Evolutionary conservation across 2,888 invertebrate species (phyloP).

Genomic region (Diachrysia chrysitis): DNA sequence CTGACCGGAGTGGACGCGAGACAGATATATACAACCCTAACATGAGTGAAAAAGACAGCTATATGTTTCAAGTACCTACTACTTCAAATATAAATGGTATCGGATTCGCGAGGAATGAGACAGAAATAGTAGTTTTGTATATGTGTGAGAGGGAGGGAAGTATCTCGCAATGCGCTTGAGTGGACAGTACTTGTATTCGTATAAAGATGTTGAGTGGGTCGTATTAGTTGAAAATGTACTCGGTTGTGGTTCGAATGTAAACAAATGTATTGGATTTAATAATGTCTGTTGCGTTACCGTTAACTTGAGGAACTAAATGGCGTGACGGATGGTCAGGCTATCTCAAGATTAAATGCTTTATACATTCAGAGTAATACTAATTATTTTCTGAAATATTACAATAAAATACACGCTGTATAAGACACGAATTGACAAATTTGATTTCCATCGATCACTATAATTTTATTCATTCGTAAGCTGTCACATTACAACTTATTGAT

Average conservation of each 20-base stretch:
- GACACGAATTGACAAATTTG: no score
- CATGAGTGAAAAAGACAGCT: slow-evolving; percentile 68
- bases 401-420: no score
- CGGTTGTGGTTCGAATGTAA: slow-evolving; percentile 32
- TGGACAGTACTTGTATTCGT: slow-evolving; percentile 52
- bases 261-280: slow-evolving; percentile 35
- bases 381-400: no score
- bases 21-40: slow-evolving; percentile 56
- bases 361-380: no score
- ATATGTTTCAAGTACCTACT: slow-evolving; percentile 72
- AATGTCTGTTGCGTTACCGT: slow-evolving; percentile 31
- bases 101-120: slow-evolving; percentile 72
- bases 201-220: slow-evolving; percentile 51
- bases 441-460: no score
- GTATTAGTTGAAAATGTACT: slow-evolving; percentile 46
- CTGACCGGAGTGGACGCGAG: slow-evolving; percentile 77
- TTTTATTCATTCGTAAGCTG: no score
- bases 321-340: background rate
- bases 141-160: slow-evolving; percentile 40
- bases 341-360: background rate
- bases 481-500: no score
- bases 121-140: slow-evolving; percentile 51
- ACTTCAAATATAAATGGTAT: slow-evolving; percentile 87
- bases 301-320: slow-evolving; percentile 24
- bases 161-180: slow-evolving; percentile 59